Evolutionary conservation across 1,140 invertebrate species (phyloP).

Genomic region (Mycetomoellerius zeteki): DNA sequence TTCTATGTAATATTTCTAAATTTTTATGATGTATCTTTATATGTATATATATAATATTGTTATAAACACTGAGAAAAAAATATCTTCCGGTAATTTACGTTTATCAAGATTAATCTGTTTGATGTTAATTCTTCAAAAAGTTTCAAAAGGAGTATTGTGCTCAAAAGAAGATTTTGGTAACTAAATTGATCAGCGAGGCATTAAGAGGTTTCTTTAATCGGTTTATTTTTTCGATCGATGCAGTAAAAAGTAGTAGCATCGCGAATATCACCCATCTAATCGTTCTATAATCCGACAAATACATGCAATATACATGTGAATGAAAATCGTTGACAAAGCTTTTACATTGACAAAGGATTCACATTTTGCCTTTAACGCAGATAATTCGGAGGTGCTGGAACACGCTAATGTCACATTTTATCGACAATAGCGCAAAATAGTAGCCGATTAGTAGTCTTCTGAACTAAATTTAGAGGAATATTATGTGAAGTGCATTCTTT

Average conservation of each 20-base stretch:
- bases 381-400: background rate
- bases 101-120: background rate
- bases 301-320: conserved; percentile 26
- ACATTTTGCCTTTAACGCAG: background rate
- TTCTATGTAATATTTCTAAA: background rate
- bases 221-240: conserved; percentile 31
- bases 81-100: background rate
- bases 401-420: conserved; percentile 15
- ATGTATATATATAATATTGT: background rate
- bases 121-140: background rate
- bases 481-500: background rate
- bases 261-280: conserved; percentile 27
- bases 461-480: background rate
- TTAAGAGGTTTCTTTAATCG: background rate
- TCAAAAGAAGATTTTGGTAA: background rate
- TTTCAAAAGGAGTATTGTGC: background rate
- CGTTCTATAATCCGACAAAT: background rate
- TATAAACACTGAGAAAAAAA: too few species aligned
- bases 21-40: background rate
- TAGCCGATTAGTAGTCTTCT: background rate
- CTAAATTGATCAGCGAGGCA: background rate
- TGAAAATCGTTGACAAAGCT: conserved; percentile 32
- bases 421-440: background rate
- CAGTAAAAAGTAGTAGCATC: background rate
- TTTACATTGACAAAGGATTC: background rate